phyloP scores from a whole-genome alignment of 2,797 vertebrate species.

The Halcyon chelicuti region DNA sequence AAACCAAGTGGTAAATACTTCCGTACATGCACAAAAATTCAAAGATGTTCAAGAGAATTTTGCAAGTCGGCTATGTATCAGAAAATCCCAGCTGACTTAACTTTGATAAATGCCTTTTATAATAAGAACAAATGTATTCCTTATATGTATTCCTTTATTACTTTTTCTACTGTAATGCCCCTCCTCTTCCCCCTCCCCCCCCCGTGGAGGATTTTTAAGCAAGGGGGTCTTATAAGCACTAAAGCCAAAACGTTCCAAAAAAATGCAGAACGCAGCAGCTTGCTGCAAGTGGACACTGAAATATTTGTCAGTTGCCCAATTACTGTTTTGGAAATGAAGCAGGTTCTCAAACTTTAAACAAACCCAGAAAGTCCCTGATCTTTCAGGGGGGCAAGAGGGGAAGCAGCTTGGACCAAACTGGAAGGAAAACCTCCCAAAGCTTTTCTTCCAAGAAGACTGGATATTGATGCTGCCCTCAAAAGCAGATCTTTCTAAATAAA shows the following conservation, averaged over 20 bases:
- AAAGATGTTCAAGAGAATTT: conserved; percentile 3
- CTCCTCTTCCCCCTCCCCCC: too few species aligned
- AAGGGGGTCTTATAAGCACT: neutral
- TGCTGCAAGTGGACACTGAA: neutral
- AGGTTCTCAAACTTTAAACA: neutral
- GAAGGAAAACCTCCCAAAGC: neutral
- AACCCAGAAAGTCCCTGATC: neutral
- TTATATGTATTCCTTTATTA: neutral
- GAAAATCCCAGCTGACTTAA: neutral
- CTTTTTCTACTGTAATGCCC: neutral
- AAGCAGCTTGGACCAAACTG: neutral
- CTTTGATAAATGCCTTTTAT: neutral
- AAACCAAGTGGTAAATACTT: neutral
- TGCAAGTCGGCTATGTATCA: neutral
- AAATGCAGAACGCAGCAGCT: neutral
- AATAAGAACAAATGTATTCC: neutral
- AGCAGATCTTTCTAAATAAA: neutral
- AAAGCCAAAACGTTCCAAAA: neutral
- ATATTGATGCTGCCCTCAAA: neutral
- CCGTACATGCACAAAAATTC: neutral
- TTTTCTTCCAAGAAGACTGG: conserved; percentile 4
- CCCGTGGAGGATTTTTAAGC: neutral
- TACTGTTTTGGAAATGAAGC: neutral
- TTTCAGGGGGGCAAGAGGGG: rapidly evolving
- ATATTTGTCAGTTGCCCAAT: neutral